Evolutionary conservation across 1,140 invertebrate species (phyloP).

Genomic region (Mamestra configurata): DNA sequence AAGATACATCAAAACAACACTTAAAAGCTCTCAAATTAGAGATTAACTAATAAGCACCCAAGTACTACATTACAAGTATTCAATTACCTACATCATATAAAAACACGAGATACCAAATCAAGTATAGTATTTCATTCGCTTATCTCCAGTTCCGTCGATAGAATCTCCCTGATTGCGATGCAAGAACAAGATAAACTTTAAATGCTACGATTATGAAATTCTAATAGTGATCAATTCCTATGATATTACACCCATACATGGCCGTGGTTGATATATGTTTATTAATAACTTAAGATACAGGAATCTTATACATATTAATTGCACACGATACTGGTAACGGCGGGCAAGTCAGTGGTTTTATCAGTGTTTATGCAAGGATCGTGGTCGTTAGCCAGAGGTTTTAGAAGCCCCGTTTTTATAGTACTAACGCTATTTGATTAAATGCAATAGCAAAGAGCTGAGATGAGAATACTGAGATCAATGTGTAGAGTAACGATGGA

Average conservation of each 20-base stretch:
- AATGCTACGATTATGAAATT: constrained; percentile 14
- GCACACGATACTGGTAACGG: not conserved
- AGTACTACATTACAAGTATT: not conserved
- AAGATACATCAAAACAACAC: not conserved
- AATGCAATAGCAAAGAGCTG: no score
- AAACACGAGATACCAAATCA: not conserved
- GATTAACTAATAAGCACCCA: not conserved
- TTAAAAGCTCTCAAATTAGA: not conserved
- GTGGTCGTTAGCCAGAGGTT: not conserved
- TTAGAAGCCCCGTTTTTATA: no score
- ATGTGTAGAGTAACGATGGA: no score
- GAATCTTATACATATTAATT: constrained; percentile 16
- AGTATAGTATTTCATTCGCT: not conserved
- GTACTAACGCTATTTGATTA: no score
- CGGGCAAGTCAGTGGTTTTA: not conserved
- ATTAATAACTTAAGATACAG: constrained; percentile 17
- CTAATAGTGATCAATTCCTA: not conserved
- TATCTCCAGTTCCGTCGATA: not conserved
- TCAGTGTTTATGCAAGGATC: not conserved
- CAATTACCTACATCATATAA: not conserved
- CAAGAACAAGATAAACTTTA: not conserved
- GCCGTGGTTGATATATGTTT: not conserved
- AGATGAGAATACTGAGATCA: no score
- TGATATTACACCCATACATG: not conserved
- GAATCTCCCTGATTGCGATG: not conserved